Percentiles rank a stretch among this genome's conserved stretches.
phyloP scores from a whole-genome alignment of 2,797 vertebrate species.

The Toxotes lorentzi region DNA sequence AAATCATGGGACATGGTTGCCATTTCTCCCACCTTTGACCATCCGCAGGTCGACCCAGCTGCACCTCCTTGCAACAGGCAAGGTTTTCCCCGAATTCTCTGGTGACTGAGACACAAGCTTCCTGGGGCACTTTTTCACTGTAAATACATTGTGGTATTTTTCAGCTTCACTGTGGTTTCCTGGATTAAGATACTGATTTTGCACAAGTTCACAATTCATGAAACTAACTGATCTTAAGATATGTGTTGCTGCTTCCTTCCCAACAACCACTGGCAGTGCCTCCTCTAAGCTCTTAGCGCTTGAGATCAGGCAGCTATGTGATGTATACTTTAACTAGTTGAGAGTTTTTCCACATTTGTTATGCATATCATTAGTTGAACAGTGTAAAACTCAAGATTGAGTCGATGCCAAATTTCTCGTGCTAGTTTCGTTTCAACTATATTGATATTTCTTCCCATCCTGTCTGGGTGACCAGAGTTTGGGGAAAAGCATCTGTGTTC shows the following conservation, averaged over 20 bases:
- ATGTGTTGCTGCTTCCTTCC: slow-evolving; percentile 42
- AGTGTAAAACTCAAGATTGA: slow-evolving; percentile 27
- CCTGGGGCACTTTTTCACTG: slow-evolving; percentile 17
- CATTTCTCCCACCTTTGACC: slow-evolving; percentile 26
- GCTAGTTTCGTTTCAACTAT: slow-evolving; percentile 18
- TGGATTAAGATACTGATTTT: slow-evolving; percentile 46
- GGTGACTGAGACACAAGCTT: slow-evolving; percentile 36
- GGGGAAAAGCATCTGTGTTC: slow-evolving; percentile 55
- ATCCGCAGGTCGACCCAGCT: slow-evolving; percentile 16
- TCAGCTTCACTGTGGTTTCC: slow-evolving; percentile 35
- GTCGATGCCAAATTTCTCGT: slow-evolving; percentile 42
- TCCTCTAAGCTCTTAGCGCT: slow-evolving; percentile 46
- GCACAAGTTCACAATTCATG: slow-evolving; percentile 41
- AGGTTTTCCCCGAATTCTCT: slow-evolving; percentile 20
- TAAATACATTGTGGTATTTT: slow-evolving; percentile 34
- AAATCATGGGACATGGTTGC: slow-evolving; percentile 49
- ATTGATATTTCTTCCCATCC: slow-evolving; percentile 16
- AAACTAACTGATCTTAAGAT: slow-evolving; percentile 43
- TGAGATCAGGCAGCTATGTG: slow-evolving; percentile 49
- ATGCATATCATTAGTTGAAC: slow-evolving; percentile 54
- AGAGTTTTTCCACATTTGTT: slow-evolving; percentile 39
- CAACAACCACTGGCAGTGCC: slow-evolving; percentile 16
- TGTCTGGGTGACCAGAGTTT: slow-evolving; percentile 40
- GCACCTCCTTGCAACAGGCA: slow-evolving; percentile 33
- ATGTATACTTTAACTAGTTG: slow-evolving; percentile 35